Percentiles rank a stretch among this genome's conserved stretches.
phyloP scores from a whole-genome alignment of 2,888 invertebrate species.

The Phyllotreta cruciferae region DNA sequence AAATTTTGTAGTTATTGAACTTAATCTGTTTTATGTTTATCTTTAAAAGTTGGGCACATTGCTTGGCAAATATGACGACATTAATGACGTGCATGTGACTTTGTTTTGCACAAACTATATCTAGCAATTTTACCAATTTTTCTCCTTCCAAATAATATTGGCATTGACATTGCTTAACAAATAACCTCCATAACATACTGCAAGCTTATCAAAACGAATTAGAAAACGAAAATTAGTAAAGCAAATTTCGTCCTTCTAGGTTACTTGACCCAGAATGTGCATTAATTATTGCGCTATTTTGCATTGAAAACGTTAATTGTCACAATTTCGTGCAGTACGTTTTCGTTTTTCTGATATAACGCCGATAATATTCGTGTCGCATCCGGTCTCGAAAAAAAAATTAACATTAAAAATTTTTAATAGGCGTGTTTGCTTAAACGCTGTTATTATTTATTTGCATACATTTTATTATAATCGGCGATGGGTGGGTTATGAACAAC shows the following conservation, averaged over 20 bases:
- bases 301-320: conserved; percentile 16
- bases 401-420: conserved; percentile 41
- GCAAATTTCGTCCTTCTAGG: conserved; percentile 5
- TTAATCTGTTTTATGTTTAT: too few species aligned
- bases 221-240: neutral
- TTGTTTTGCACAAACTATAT: too few species aligned
- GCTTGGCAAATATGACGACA: too few species aligned
- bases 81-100: too few species aligned
- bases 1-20: too few species aligned
- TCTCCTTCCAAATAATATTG: too few species aligned
- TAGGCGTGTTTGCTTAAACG: conserved; percentile 44
- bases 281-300: conserved; percentile 14
- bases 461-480: conserved; percentile 37
- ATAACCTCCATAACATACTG: too few species aligned
- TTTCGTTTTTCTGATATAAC: conserved; percentile 33
- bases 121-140: too few species aligned
- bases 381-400: conserved; percentile 35
- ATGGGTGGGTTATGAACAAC: conserved; percentile 36
- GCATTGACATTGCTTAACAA: too few species aligned
- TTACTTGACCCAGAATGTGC: conserved; percentile 13
- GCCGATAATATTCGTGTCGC: conserved; percentile 42
- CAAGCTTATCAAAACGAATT: too few species aligned
- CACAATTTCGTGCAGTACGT: conserved; percentile 1
- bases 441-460: conserved; percentile 39
- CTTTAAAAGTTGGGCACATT: too few species aligned